Evolutionary conservation across 2,888 invertebrate genomes (phyloP), one percentile per base, ranked within the genome.

Genomic region (Sminthurinus aureus): DNA sequence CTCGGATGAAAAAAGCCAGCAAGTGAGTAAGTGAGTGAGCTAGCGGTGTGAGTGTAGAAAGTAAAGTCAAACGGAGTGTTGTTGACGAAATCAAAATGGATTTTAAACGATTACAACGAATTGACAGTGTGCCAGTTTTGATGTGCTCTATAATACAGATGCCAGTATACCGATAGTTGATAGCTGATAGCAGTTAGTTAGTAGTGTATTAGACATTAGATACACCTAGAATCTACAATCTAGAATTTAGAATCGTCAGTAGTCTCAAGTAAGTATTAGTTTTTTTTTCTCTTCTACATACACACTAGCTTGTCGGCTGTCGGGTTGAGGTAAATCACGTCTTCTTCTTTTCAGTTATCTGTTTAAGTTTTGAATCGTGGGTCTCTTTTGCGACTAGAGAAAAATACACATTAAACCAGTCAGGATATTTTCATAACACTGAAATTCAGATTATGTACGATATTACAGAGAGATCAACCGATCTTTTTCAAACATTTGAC

Each of bases 81-180:
- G 71, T 71, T 71, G 71, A 71, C 71, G 71, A 71, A 71, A 71
- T 71, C 71, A 71, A 71, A 71, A 71, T 71, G 71, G 71, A 71
- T 71, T 71, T 71, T 71, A 71, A 71, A 71, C 71, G 71, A 71
- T 71, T 71, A 71, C 13, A 15, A 12, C 11, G 12, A 71, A 71
- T 71, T 71, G 71, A 71, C 71, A 71, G 71, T 24, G 71, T 71
- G 71, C 71, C 71, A 71, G 71, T 71, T 71, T 71, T 71, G 71
- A 71, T 71, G 71, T 71, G 71, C 24, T 71, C 22, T 58, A 58
- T 38, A 6, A 38, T 38, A 38, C 38, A 38, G 38, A 38, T 38
- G 58, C 18, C 15, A 58, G 58, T 15, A 58, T 18, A 58, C 58
- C 15, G 58, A 58, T 58, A 38, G 38, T 38, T 38, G 38, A 38